Base-by-base conservation (phyloP, 2,113 vertebrate species). In the Toxostoma redivivum region DNA sequence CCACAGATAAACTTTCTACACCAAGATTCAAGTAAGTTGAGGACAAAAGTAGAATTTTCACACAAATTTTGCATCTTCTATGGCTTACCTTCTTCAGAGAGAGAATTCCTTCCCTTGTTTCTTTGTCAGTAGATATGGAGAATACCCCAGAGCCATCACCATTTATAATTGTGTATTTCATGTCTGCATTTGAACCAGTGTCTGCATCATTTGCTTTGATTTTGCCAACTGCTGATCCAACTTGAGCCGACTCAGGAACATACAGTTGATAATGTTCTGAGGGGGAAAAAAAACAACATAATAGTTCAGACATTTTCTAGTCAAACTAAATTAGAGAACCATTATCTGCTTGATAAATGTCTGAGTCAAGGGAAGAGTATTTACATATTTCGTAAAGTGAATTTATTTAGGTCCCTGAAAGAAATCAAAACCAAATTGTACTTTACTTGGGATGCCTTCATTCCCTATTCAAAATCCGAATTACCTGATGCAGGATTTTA, bases 181-280 rank as follows among this genome's bases (percentile, higher is more conserved):
- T 99, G 64, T 99, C 99, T 22, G 99, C 99, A 48, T 99, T 99
- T 72, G 98, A 83, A 40, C 99, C 99, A 3, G 98, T 98, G 93
- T 99, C 99, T 56, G 99, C 99, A 77, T 99, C 99, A 16, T 98
- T 99, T 65, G 99, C 99, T 97, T 99, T 99, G 94, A 99, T 99
- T 98, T 99, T 99, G 31, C 99, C 99, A 51, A 99, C 99, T 28
- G 99, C 98, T 82, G 99, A 99, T 40, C 99, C 99, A 44, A 99
- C 99, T 98, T 99, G 98, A 80, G 99, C 99, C 5, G 99, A 99
- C 94, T 99, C 99, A 30, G 99, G 99, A 93, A 99, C 99, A 82
- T 99, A 99, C 3, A 99, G 97, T 45, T 99, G 99, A 97, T 99
- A 99, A 97, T 99, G 99, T 95, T 99, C 99, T 99, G 98, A 90